Conservation (phyloP, 92 coral and sea anemone genomes). For the Parazoanthus darwini region DNA sequence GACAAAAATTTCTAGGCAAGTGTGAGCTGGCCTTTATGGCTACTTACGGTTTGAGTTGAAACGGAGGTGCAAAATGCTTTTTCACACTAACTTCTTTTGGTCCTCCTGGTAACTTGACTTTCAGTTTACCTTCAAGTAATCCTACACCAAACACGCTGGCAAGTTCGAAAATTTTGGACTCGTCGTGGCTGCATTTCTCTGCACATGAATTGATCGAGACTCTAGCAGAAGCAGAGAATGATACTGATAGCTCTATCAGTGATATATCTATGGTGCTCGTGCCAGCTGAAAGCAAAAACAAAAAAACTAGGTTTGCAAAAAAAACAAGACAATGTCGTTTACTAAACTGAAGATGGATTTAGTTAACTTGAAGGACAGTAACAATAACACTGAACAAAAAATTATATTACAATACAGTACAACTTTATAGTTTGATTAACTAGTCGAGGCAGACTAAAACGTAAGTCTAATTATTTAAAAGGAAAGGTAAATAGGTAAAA, state of each 20-base stretch:
- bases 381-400: no score
- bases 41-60: neutral
- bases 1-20: no score
- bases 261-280: conserved; percentile 38
- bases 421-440: no score
- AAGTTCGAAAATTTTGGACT: conserved; percentile 8
- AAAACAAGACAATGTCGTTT: no score
- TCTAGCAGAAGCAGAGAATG: conserved; percentile 35
- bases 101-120: conserved; percentile 8
- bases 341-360: no score
- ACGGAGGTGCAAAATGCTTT: neutral
- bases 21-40: no score
- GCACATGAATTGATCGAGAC: conserved; percentile 35
- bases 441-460: no score
- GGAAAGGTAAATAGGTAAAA: no score
- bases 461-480: no score
- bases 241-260: conserved; percentile 45
- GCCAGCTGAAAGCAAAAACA: neutral
- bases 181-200: conserved; percentile 3
- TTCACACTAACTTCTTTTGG: neutral
- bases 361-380: no score
- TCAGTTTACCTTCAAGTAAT: conserved; percentile 30
- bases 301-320: no score
- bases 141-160: conserved; percentile 43
- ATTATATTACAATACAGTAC: no score